Evolutionary conservation across 1,140 invertebrate species (phyloP).

Genomic region (Orchestia grillus): DNA sequence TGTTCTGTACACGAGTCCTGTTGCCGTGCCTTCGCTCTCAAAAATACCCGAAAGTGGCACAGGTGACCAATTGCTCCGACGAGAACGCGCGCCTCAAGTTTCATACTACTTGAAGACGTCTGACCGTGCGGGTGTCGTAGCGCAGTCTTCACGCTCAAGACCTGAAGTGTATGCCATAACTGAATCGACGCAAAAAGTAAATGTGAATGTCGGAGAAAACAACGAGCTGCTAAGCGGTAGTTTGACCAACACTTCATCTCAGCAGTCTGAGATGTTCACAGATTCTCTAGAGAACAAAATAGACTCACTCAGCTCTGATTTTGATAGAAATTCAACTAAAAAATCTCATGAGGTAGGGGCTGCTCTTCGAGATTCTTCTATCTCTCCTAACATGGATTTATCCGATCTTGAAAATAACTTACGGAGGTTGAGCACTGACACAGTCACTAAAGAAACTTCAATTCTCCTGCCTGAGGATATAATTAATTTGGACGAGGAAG

Average conservation of each 20-base stretch:
- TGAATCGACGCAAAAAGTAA: background rate
- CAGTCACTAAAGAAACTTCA: conserved; percentile 59
- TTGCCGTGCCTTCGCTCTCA: background rate
- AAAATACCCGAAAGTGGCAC: background rate
- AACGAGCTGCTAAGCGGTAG: background rate
- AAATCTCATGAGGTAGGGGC: background rate
- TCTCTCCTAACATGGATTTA: background rate
- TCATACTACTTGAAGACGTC: background rate
- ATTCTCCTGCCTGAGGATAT: conserved; percentile 60
- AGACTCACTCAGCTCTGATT: background rate
- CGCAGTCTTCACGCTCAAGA: background rate
- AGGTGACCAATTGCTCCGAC: background rate
- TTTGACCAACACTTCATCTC: background rate
- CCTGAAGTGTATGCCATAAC: background rate
- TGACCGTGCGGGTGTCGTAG: background rate
- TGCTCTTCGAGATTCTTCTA: background rate
- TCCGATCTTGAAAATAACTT: background rate
- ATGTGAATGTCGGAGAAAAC: background rate
- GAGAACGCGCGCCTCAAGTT: background rate
- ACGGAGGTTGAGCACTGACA: conserved; percentile 58
- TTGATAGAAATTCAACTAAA: background rate
- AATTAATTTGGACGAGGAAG: conserved; percentile 49
- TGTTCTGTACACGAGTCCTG: background rate
- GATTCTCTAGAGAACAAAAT: conserved; percentile 28
- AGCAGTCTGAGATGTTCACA: conserved; percentile 2